Conservation (phyloP, 2,797 vertebrate genomes). For the Mormyrops attenuatus region DNA sequence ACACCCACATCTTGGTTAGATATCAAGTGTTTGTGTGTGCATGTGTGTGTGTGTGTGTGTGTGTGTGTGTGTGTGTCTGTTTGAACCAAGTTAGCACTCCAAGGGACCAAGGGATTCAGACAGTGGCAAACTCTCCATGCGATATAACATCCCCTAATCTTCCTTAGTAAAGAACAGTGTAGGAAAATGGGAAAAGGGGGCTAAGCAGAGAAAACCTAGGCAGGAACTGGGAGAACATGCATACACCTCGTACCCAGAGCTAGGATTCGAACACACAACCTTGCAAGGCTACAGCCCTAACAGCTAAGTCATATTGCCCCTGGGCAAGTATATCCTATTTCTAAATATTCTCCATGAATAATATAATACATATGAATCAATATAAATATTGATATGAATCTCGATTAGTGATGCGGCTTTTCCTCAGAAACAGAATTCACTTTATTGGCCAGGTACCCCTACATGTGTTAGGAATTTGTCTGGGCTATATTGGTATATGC, state of each 20-base stretch:
- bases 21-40: neutral
- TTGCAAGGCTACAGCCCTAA: neutral
- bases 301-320: neutral
- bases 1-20: neutral
- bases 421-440: neutral
- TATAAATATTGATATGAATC: neutral
- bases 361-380: neutral
- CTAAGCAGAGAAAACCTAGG: neutral
- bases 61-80: too few species aligned
- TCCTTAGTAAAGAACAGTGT: neutral
- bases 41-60: neutral
- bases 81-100: neutral
- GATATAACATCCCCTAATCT: neutral
- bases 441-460: neutral
- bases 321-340: neutral
- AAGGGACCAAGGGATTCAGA: neutral
- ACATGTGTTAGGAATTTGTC: neutral
- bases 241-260: neutral
- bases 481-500: neutral
- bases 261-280: neutral
- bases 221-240: neutral
- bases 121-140: neutral
- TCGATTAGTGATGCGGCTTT: neutral
- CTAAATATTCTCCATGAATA: neutral
- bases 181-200: neutral